Percentiles rank a stretch among this genome's conserved stretches.
Conservation (phyloP, 1,140 invertebrate genomes). For the Scaptomyza pallida region DNA sequence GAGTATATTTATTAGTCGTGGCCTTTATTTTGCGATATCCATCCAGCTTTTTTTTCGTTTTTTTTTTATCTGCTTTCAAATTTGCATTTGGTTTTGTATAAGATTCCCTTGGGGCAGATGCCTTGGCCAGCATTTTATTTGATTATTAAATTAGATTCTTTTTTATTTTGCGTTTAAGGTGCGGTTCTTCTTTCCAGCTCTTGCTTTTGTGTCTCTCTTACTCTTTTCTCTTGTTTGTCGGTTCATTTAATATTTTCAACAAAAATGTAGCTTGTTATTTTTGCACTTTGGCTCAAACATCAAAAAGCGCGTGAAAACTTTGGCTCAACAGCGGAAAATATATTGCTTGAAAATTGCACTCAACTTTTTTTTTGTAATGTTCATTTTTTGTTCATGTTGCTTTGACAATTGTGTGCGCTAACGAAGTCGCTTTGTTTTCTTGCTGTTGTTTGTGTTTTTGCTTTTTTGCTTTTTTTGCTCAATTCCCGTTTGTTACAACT, state of each 20-base stretch:
- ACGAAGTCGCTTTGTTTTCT: constrained; percentile 64
- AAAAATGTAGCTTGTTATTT: constrained; percentile 68
- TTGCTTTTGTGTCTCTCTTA: background rate
- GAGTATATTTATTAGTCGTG: background rate
- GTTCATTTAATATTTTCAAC: constrained; percentile 73
- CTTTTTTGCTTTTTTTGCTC: constrained; percentile 24
- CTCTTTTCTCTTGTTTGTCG: constrained; percentile 5
- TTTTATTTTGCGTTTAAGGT: constrained; percentile 50
- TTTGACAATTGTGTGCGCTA: constrained; percentile 69
- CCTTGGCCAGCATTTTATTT: constrained; percentile 70
- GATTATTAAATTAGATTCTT: constrained; percentile 77
- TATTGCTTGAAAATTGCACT: constrained; percentile 75
- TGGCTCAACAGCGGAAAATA: constrained; percentile 66
- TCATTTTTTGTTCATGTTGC: constrained; percentile 36
- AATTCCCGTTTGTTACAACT: constrained; percentile 67
- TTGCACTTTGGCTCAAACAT: constrained; percentile 63
- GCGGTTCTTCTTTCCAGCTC: constrained; percentile 1
- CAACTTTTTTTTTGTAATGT: constrained; percentile 44
- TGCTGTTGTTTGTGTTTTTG: constrained; percentile 9
- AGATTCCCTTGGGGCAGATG: constrained; percentile 39
- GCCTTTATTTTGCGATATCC: background rate
- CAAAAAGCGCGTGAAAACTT: constrained; percentile 77
- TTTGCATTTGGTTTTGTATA: constrained; percentile 55
- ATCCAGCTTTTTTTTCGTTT: constrained; percentile 13
- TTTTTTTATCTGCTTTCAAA: constrained; percentile 48